These are phyloP conservation scores for Lepidurus couesii DNA, from an alignment of 1,140 invertebrate genomes.

Conservation along the genomic window DNA sequence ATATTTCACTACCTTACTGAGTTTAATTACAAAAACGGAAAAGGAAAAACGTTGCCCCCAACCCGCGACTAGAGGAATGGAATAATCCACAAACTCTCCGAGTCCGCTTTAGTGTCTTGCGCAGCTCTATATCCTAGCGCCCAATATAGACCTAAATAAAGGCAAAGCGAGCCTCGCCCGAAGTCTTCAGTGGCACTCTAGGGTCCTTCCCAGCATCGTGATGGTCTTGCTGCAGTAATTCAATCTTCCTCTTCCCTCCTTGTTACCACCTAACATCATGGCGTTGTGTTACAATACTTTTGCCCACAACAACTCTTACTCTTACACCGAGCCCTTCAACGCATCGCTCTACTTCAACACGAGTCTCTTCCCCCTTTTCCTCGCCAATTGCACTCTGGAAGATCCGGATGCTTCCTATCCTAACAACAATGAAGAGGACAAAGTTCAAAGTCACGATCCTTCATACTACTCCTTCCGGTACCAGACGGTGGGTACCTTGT, in stretches of 20 bases:
- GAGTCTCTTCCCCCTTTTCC: not conserved
- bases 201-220: not conserved
- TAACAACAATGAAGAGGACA: not conserved
- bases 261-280: not conserved
- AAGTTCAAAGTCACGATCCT: constrained; percentile 35
- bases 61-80: no score
- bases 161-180: not conserved
- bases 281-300: not conserved
- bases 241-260: not conserved
- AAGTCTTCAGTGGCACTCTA: not conserved
- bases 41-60: no score
- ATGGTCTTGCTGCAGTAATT: not conserved
- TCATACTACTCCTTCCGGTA: constrained; percentile 50
- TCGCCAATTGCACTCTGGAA: not conserved
- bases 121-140: not conserved
- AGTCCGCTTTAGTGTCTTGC: not conserved
- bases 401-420: not conserved
- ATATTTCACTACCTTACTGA: no score
- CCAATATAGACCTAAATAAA: not conserved
- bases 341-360: not conserved
- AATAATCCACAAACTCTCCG: no score
- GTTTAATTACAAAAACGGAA: no score
- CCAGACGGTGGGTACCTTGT: constrained; percentile 52
- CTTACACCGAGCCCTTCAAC: not conserved
- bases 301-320: not conserved